A percentile compares a stretch with the other conserved stretches of the same genome.
These are phyloP conservation scores for Watsonalla cultraria DNA, from an alignment of 2,888 invertebrate genomes.

Conservation along the genomic window DNA sequence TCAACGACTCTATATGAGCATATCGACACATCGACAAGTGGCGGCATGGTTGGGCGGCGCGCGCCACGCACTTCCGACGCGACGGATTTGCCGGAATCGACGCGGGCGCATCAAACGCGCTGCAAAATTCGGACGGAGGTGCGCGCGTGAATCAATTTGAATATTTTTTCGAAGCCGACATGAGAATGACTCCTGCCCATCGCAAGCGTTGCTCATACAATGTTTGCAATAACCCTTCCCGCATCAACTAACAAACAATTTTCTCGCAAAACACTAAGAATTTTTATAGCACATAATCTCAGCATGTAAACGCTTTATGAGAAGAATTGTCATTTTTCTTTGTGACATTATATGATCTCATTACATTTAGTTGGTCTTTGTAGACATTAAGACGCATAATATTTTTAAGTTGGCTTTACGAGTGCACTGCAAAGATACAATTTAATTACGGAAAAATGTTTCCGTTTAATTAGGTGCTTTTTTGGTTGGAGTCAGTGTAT, in stretches of 20 bases:
- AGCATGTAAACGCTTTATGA: slow-evolving; percentile 43
- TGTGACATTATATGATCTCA: slow-evolving; percentile 49
- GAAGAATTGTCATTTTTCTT: slow-evolving; percentile 34
- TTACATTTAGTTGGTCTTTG: slow-evolving; percentile 43
- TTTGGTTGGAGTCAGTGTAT: slow-evolving; percentile 62
- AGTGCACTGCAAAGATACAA: slow-evolving; percentile 52
- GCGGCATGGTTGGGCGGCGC: slow-evolving; percentile 47
- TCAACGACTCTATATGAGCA: slow-evolving; percentile 65
- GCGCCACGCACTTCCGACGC: slow-evolving; percentile 76
- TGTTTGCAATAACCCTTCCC: slow-evolving; percentile 27
- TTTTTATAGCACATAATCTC: slow-evolving; percentile 69
- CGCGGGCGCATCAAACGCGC: slow-evolving; percentile 75
- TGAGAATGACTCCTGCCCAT: slow-evolving; percentile 57
- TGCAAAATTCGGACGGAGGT: slow-evolving; percentile 74
- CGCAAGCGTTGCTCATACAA: slow-evolving; percentile 31
- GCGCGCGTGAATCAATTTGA: slow-evolving; percentile 77
- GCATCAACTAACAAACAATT: slow-evolving; percentile 14
- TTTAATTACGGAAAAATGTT: slow-evolving; percentile 73
- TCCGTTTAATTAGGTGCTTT: slow-evolving; percentile 57
- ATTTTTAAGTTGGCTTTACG: slow-evolving; percentile 52
- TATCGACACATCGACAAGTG: slow-evolving; percentile 66
- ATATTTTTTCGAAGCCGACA: slow-evolving; percentile 68
- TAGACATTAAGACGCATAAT: slow-evolving; percentile 58
- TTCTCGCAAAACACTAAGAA: slow-evolving; percentile 43
- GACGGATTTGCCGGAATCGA: slow-evolving; percentile 79